phyloP scores from a whole-genome alignment of 2,888 invertebrate genomes.

The Parapristionchus giblindavisi region DNA sequence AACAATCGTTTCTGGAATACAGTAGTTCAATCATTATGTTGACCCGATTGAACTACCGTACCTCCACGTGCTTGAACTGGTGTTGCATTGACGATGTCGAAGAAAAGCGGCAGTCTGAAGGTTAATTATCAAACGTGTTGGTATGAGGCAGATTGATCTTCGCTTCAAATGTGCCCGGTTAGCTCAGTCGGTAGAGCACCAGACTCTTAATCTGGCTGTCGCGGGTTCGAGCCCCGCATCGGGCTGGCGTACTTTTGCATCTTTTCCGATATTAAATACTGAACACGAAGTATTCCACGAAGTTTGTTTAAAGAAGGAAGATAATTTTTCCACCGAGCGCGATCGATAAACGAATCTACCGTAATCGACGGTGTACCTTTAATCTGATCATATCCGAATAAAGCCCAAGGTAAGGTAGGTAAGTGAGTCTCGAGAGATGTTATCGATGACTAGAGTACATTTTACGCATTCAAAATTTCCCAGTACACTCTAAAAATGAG shows the following conservation, averaged over 20 bases:
- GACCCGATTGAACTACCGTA: too few species aligned
- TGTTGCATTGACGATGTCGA: conserved; percentile 73
- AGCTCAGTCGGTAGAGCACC: conserved; percentile 65
- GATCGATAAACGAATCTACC: neutral
- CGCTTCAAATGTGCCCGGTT: conserved; percentile 52
- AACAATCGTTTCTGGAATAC: too few species aligned
- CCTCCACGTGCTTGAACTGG: conserved; percentile 63
- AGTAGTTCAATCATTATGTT: too few species aligned
- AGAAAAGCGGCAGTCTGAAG: conserved; percentile 74
- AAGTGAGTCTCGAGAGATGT: conserved; percentile 73
- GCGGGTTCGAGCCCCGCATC: conserved; percentile 46
- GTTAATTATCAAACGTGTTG: too few species aligned
- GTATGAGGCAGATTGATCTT: too few species aligned
- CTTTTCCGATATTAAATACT: too few species aligned
- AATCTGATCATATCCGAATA: conserved; percentile 73
- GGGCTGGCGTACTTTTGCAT: conserved; percentile 38
- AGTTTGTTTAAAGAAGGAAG: too few species aligned
- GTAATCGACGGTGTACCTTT: conserved; percentile 67
- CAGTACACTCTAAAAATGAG: too few species aligned
- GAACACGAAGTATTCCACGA: too few species aligned
- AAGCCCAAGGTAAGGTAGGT: conserved; percentile 73
- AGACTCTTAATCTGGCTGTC: conserved; percentile 62
- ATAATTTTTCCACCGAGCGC: too few species aligned
- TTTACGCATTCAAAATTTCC: too few species aligned
- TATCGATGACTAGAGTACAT: too few species aligned